Evolutionary conservation across 2,797 vertebrate genomes (phyloP), one percentile per base, ranked within the genome.

Genomic region (Podargus strigoides): DNA sequence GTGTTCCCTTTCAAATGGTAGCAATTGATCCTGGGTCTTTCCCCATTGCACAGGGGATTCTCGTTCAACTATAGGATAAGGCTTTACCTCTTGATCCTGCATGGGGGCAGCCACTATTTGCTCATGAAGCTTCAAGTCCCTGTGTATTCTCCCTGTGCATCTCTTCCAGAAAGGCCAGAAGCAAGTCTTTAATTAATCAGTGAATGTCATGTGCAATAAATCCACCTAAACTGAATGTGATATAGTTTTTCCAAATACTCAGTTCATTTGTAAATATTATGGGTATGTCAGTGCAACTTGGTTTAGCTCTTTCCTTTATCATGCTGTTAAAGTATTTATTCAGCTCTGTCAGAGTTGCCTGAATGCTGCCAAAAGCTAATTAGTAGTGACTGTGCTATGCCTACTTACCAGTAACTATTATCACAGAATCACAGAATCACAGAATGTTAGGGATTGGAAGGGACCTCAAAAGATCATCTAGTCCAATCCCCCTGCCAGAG

Each of bases 181-280:
- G 27, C 56, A 70, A 83, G 63, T 46, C 46, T 79, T 91, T 77
- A 79, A 86, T 93, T 93, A 80, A 93, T 95, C 90, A 88, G 62
- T 70, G 56, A 86, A 67, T 84, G 60, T 44, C 89, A 92, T 80
- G 89, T 81, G 73, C 56, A 92, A 90, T 92, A 92, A 90, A 94
- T 95, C 86, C 85, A 64, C 79, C 55, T 86, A 78, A 84, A 81
- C 39, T 70, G 56, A 72, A 41, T 1, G 2, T 83, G 86, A 88
- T 81, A 72, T 1, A 81, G 36, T 88, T 95, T 92, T 92, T 78
- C 62, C 58, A 88, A 80, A 67, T 75, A 67, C 24, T 84, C 20
- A 28, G 44, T 86, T 84, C 34, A 88, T 95, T 95, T 92, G 66
- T 90, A 92, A 94, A 81, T 74, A 44, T 77, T 96, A 53, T 14